A percentile compares a stretch with the other conserved stretches of the same genome.
Evolutionary conservation across 2,797 vertebrate genomes (phyloP).

Genomic region (Chloroceryle inda): DNA sequence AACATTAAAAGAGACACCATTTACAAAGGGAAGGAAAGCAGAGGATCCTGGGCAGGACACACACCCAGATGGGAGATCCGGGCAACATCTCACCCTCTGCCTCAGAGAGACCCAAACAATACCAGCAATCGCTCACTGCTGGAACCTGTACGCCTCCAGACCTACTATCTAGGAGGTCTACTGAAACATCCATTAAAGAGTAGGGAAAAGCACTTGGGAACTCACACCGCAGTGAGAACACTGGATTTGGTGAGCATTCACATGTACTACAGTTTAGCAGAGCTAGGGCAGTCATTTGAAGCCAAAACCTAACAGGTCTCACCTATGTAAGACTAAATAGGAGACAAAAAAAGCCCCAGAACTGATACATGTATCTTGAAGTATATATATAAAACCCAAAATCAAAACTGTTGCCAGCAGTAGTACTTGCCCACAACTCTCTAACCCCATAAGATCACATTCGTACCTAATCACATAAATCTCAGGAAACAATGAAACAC

Average conservation of each 20-base stretch:
- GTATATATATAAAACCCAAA: not conserved
- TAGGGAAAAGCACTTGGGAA: not conserved
- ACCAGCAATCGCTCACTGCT: not conserved
- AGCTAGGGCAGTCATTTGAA: not conserved
- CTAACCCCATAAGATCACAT: fast-evolving
- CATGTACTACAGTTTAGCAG: too few species aligned
- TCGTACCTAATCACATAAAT: not conserved
- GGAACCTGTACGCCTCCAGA: fast-evolving
- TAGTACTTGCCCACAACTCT: not conserved
- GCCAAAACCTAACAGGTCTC: fast-evolving
- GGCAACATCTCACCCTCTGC: not conserved
- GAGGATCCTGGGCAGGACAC: not conserved
- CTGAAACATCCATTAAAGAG: not conserved
- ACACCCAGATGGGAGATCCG: fast-evolving
- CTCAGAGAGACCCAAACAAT: fast-evolving
- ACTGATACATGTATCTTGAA: fast-evolving
- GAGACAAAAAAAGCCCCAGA: not conserved
- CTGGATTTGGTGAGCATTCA: not conserved
- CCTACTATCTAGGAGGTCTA: not conserved
- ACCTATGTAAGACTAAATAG: fast-evolving
- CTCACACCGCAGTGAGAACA: fast-evolving
- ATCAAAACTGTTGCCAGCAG: not conserved
- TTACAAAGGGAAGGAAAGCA: not conserved
- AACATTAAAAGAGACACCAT: not conserved
- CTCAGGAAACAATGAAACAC: not conserved